These are phyloP conservation scores for Popillia japonica DNA, from an alignment of 1,140 invertebrate genomes.

Conservation along the genomic window DNA sequence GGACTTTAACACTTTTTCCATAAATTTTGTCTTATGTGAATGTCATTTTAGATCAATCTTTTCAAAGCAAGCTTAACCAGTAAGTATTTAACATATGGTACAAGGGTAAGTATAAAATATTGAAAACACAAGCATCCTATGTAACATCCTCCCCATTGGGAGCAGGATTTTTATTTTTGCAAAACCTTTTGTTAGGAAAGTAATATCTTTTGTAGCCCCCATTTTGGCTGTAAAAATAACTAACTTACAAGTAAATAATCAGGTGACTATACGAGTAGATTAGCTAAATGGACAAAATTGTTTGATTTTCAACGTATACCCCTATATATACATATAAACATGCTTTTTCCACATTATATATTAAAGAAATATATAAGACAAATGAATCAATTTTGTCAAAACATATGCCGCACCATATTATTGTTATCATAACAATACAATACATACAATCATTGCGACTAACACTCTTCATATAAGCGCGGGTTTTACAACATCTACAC, in stretches of 20 bases:
- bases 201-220: neutral
- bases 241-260: neutral
- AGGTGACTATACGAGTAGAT: neutral
- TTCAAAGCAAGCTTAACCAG: too few relatives aligned
- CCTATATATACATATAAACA: neutral
- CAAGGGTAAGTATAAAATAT: neutral
- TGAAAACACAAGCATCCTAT: neutral
- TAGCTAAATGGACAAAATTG: neutral
- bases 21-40: too few relatives aligned
- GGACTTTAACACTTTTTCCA: too few relatives aligned
- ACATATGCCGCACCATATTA: neutral
- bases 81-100: too few relatives aligned
- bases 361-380: neutral
- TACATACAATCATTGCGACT: constrained; percentile 1
- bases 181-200: too few relatives aligned
- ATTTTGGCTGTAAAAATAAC: neutral
- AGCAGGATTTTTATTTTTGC: too few relatives aligned
- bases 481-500: neutral
- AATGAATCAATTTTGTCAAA: constrained; percentile 1
- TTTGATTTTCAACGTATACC: neutral
- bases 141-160: neutral
- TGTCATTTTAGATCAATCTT: too few relatives aligned
- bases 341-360: neutral
- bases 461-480: neutral
- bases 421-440: neutral